Evolutionary conservation across 2,797 vertebrate species (phyloP).

Genomic region (Aselliscus stoliczkanus): DNA sequence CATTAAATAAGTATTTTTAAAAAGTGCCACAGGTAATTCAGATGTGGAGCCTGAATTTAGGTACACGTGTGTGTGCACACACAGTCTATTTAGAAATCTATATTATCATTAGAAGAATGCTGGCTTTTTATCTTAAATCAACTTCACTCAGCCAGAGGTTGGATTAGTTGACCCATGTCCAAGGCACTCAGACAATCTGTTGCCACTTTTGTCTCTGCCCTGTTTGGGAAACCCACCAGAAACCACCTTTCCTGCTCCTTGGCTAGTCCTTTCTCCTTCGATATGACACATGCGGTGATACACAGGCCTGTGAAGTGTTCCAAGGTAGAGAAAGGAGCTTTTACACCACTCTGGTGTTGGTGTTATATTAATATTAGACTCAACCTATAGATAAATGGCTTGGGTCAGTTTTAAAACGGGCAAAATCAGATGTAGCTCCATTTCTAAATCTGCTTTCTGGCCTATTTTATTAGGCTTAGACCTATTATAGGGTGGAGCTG

Average conservation of each 20-base stretch:
- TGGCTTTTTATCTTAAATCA: neutral
- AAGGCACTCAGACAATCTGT: neutral
- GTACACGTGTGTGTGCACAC: neutral
- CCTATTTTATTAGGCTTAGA: neutral
- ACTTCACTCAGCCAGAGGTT: neutral
- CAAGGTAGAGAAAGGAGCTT: neutral
- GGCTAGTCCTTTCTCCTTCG: neutral
- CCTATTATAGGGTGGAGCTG: neutral
- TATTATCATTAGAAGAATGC: neutral
- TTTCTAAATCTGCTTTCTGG: neutral
- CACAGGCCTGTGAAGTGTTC: neutral
- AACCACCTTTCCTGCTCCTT: neutral
- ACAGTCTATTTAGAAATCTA: neutral
- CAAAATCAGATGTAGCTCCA: neutral
- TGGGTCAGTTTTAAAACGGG: neutral
- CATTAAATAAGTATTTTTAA: neutral
- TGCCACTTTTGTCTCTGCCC: neutral
- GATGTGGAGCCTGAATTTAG: neutral
- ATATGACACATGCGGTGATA: neutral
- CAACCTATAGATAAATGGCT: neutral
- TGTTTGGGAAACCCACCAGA: neutral
- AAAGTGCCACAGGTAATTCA: neutral
- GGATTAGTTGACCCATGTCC: neutral
- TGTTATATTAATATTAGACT: neutral
- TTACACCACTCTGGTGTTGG: neutral